Evolutionary conservation across 1,140 invertebrate genomes (phyloP).

Genomic region (Papilio polytes): DNA sequence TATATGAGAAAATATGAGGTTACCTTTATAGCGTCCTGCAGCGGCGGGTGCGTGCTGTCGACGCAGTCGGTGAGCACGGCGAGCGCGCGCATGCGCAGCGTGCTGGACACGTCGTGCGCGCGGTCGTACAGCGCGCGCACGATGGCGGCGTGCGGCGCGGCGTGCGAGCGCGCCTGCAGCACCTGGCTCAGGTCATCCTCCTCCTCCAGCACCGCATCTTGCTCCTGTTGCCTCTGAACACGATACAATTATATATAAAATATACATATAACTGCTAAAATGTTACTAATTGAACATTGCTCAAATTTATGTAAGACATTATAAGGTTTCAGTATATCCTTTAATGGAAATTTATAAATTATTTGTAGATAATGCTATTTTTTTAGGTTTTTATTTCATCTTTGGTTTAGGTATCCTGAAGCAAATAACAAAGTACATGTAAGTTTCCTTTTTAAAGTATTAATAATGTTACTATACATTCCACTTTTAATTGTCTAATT

Average conservation of each 20-base stretch:
- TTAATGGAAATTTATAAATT: too few relatives aligned
- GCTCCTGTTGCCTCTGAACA: constrained; percentile 42
- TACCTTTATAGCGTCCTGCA: constrained; percentile 64
- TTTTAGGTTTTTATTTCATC: too few relatives aligned
- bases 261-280: too few relatives aligned
- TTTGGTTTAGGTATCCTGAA: too few relatives aligned
- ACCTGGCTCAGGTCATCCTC: constrained; percentile 57
- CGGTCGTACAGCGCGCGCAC: constrained; percentile 74
- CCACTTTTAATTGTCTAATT: too few relatives aligned
- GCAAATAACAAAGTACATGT: too few relatives aligned
- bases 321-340: too few relatives aligned
- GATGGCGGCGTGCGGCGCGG: constrained; percentile 61
- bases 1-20: not conserved
- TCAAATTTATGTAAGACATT: too few relatives aligned
- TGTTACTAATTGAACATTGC: too few relatives aligned
- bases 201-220: constrained; percentile 50
- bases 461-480: too few relatives aligned
- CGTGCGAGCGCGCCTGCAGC: constrained; percentile 53
- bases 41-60: constrained; percentile 47
- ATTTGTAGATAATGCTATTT: too few relatives aligned
- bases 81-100: constrained; percentile 69
- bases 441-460: too few relatives aligned
- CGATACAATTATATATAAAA: not conserved
- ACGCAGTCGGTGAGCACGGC: constrained; percentile 65
- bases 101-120: constrained; percentile 67